Percentiles rank a stretch among this genome's conserved stretches.
These are phyloP conservation scores for Dicroscelio sp. DNA, from an alignment of 2,888 invertebrate genomes.

Conservation along the genomic window DNA sequence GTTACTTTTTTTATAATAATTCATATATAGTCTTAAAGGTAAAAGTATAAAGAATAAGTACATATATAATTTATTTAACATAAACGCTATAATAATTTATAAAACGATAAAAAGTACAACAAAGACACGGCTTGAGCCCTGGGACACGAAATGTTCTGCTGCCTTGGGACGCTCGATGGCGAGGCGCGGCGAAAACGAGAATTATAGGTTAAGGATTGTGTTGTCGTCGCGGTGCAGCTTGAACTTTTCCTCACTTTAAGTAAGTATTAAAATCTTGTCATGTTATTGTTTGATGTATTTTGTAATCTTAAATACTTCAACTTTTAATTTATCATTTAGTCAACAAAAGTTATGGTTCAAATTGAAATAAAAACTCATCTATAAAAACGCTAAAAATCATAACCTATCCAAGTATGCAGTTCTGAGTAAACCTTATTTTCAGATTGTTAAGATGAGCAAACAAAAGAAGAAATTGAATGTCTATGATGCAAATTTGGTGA, in stretches of 20 bases:
- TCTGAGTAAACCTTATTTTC: neutral
- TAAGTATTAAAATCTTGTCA: constrained; percentile 19
- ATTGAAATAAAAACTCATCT: constrained; percentile 4
- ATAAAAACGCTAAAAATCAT: neutral
- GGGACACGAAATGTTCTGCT: constrained; percentile 22
- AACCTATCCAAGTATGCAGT: neutral
- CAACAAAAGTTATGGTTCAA: neutral
- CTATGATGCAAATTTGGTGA: neutral
- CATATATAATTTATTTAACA: neutral
- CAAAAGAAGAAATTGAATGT: neutral
- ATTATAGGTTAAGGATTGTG: constrained; percentile 34
- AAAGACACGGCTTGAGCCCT: constrained; percentile 19
- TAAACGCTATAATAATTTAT: constrained; percentile 28
- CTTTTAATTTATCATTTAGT: neutral
- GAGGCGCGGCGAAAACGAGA: neutral
- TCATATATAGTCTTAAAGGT: neutral
- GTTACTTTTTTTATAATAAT: constrained; percentile 7
- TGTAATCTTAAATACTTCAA: neutral
- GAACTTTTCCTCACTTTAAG: constrained; percentile 5
- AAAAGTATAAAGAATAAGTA: neutral
- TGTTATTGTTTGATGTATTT: neutral
- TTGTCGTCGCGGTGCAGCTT: constrained; percentile 5
- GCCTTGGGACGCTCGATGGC: constrained; percentile 21
- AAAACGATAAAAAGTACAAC: constrained; percentile 14
- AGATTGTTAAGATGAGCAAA: neutral